Evolutionary conservation across 2,888 invertebrate genomes (phyloP), one percentile per base, ranked within the genome.

Genomic region (Sicus ferrugineus): DNA sequence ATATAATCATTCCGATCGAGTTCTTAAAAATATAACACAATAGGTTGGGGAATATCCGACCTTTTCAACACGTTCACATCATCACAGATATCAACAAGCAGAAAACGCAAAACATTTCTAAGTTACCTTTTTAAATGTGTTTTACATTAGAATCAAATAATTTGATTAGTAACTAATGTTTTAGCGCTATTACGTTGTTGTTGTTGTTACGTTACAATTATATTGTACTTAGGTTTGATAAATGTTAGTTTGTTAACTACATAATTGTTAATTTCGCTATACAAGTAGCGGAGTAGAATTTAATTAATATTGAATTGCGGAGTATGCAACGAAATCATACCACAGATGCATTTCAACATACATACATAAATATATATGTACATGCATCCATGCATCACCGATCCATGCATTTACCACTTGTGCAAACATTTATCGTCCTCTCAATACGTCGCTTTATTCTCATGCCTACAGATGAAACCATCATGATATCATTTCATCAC

Each of bases 301-400:
- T n/a, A 30, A 30, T n/a, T 9, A 9, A 30, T 30, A 5, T 21
- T 38, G 28, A 19, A 31, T 64, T 64, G 50, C 48, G 48, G 30
- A 63, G 42, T 30, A 63, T 63, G 61, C 61, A 61, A 42, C 42
- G 38, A 34, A 28, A 63, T n/a, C n/a, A n/a, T n/a, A n/a, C n/a
- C n/a, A n/a, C n/a, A n/a, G n/a, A n/a, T n/a, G n/a, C n/a, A n/a
- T n/a, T n/a, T n/a, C n/a, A n/a, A n/a, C n/a, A n/a, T n/a, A n/a
- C n/a, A n/a, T n/a, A n/a, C n/a, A n/a, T n/a, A n/a, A n/a, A n/a
- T n/a, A n/a, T n/a, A n/a, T n/a, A n/a, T n/a, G n/a, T n/a, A n/a
- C 7, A 34, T 1, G 34, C 34, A 34, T 34, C 34, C 34, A 34
- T 34, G 9, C 34, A 34, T 2, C 34, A 34, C 14, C 14, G 9